Evolutionary conservation across 2,113 vertebrate genomes (phyloP), one percentile per base, ranked within the genome.

Genomic region (Triplophysa dalaica): DNA sequence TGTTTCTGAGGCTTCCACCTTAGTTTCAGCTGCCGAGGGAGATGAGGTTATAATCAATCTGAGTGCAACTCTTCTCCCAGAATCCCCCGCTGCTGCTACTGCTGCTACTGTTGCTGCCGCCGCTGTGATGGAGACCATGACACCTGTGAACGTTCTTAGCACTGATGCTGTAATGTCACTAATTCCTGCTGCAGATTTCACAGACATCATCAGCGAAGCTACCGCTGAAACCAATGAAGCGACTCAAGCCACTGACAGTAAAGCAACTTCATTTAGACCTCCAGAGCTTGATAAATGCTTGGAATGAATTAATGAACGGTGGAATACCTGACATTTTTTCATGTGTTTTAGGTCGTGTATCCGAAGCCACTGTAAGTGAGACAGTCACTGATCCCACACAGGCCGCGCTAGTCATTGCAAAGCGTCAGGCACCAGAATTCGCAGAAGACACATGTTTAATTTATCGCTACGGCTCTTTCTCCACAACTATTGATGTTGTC

Each of bases 381-480:
- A 78, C 65, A 0, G 76, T 85, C 69, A 76, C 85, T 63, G 89
- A 87, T 77, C 52, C 83, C 54, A 84, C 87, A 6, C 89, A 89
- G 2, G 90, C 87, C 48, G 70, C 89, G 0, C 79, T 96, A 17
- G 73, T 91, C 13, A 85, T 98, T 87, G 95, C 90, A 52, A 97
- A 97, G 85, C 92, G 96, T 81, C 95, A 97, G 81, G 95, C 88
- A 0, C 89, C 93, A 2, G 85, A 90, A 56, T 84, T 93, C 41
- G 81, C 89, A 13, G 84, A 64, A 3, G 85, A 88, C 12, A 79
- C 85, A 33, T 98, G 97, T 77, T 80, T 92, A 65, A 87, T 96
- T 10, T 96, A 95, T 89, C 95, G 96, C 84, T 98, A 97, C 0
- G 96, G 97, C 86, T 96, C 94, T 77, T 94, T 94, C 50, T 87